These are phyloP conservation scores for Pomatostomus ruficeps DNA, from an alignment of 2,113 vertebrate species.

Conservation along the genomic window DNA sequence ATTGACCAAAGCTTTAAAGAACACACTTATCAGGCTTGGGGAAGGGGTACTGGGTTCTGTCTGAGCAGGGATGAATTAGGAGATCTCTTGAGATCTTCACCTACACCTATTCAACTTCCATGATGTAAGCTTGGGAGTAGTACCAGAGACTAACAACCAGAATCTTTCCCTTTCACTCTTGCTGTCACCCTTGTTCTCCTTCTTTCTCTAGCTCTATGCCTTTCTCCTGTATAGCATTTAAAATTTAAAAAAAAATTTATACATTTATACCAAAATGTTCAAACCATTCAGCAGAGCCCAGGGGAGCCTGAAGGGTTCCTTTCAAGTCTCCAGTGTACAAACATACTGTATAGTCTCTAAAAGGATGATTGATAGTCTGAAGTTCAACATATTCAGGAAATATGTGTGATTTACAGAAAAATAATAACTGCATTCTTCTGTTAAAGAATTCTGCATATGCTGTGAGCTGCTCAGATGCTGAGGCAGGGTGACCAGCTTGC, in stretches of 20 bases:
- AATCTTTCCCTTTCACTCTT: background rate
- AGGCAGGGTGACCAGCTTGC: background rate
- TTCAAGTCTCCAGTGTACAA: background rate
- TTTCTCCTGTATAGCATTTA: background rate
- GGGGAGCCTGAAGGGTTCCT: background rate
- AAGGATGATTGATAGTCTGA: background rate
- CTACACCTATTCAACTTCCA: background rate
- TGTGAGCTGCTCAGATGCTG: background rate
- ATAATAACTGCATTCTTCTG: background rate
- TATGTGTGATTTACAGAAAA: background rate
- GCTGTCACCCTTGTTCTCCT: background rate
- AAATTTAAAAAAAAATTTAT: background rate
- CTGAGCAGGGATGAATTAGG: background rate
- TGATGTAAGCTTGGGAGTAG: background rate
- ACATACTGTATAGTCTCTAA: background rate
- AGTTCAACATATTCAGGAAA: background rate
- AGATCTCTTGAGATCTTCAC: background rate
- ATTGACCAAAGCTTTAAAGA: background rate
- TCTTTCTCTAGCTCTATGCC: background rate
- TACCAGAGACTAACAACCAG: background rate
- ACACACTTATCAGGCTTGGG: background rate
- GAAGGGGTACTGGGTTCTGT: background rate
- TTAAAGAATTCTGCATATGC: background rate
- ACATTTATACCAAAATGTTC: background rate
- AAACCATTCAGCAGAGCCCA: background rate